A percentile compares a stretch with the other conserved stretches of the same genome.
Conservation (phyloP, 2,113 vertebrate species). For the Gobiocypris rarus region DNA sequence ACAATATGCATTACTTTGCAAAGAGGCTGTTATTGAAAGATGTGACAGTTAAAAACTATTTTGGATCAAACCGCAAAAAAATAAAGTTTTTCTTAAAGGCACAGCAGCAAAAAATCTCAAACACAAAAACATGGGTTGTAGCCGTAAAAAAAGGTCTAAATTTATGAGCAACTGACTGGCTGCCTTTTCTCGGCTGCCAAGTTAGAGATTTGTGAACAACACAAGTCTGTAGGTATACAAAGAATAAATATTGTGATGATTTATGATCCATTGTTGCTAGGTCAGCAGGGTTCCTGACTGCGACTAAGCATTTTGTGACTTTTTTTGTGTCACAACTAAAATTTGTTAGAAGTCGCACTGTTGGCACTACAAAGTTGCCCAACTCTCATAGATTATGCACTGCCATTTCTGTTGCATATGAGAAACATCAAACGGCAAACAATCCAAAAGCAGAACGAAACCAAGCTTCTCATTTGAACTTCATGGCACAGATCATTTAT, state of each 20-base stretch:
- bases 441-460: too few relatives aligned
- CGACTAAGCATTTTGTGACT: too few relatives aligned
- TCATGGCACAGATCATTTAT: too few relatives aligned
- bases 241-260: not conserved
- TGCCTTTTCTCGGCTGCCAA: not conserved
- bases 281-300: too few relatives aligned
- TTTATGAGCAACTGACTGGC: not conserved
- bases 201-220: not conserved
- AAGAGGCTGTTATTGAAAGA: not conserved
- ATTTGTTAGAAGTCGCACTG: too few relatives aligned
- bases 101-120: not conserved
- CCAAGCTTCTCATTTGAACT: too few relatives aligned
- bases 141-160: not conserved
- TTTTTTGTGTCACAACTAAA: too few relatives aligned
- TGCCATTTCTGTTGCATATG: too few relatives aligned
- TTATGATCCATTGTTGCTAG: too few relatives aligned
- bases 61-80: not conserved
- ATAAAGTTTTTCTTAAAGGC: not conserved
- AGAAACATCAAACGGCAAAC: too few relatives aligned
- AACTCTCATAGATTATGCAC: too few relatives aligned
- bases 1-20: not conserved
- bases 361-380: too few relatives aligned
- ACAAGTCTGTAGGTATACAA: not conserved
- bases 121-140: not conserved
- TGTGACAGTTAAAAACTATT: not conserved